Percentiles rank a stretch among this genome's conserved stretches.
phyloP scores from a whole-genome alignment of 2,888 invertebrate genomes.

The Neoaliturus tenellus region DNA sequence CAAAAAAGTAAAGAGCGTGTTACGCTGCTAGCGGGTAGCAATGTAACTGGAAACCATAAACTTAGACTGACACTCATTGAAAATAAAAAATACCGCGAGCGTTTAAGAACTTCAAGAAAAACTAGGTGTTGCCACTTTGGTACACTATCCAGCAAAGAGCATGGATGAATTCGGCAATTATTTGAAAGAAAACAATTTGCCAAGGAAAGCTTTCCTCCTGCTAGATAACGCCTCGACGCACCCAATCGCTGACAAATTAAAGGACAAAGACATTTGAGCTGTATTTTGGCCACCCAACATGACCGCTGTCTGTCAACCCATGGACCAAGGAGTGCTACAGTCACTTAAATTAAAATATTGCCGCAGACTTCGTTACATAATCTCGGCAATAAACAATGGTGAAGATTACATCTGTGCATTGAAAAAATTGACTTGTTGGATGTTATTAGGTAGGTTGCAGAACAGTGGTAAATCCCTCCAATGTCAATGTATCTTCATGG shows the following conservation, averaged over 20 bases:
- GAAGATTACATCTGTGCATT: constrained; percentile 58
- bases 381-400: constrained; percentile 58
- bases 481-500: constrained; percentile 63
- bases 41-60: constrained; percentile 66
- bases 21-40: constrained; percentile 66
- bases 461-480: constrained; percentile 62
- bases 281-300: constrained; percentile 51
- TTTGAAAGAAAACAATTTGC: constrained; percentile 48
- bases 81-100: constrained; percentile 67
- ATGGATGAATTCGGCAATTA: constrained; percentile 48
- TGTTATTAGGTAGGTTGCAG: constrained; percentile 61
- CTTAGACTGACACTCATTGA: constrained; percentile 66
- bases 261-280: constrained; percentile 32
- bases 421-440: constrained; percentile 63
- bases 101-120: constrained; percentile 65
- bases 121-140: constrained; percentile 38
- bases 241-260: constrained; percentile 46
- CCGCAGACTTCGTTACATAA: constrained; percentile 53
- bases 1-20: constrained; percentile 66
- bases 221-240: constrained; percentile 64
- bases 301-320: constrained; percentile 47
- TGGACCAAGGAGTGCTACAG: constrained; percentile 53
- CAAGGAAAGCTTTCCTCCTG: constrained; percentile 64
- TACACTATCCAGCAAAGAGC: constrained; percentile 52
- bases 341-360: constrained; percentile 44